Conservation (phyloP, 2,797 vertebrate species). For the Rhyacichthys aspro region DNA sequence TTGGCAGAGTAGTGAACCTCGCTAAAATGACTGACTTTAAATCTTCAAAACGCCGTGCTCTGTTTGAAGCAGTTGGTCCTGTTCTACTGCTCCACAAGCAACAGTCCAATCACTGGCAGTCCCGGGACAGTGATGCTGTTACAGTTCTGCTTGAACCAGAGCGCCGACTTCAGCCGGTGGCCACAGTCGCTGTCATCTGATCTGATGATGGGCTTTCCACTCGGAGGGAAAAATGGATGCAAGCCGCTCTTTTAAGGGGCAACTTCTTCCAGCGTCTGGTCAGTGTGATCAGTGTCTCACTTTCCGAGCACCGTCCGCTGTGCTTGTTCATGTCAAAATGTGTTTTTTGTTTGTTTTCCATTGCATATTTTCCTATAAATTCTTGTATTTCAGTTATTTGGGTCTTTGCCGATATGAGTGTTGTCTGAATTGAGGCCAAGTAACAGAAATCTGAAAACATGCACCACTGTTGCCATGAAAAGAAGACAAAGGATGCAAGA, state of each 20-base stretch:
- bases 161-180: no score
- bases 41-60: conserved; percentile 11
- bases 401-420: conserved; percentile 40
- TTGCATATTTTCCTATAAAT: conserved; percentile 49
- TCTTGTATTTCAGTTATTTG: conserved; percentile 23
- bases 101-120: neutral
- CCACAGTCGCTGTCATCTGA: conserved; percentile 33
- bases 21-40: conserved; percentile 13
- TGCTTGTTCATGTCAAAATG: conserved; percentile 42
- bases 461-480: conserved; percentile 29
- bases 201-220: conserved; percentile 19
- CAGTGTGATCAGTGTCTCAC: conserved; percentile 58
- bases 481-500: conserved; percentile 46
- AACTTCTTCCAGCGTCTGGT: conserved; percentile 58
- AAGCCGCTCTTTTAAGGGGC: conserved; percentile 32
- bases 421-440: conserved; percentile 29
- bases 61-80: conserved; percentile 42
- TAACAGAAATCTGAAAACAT: neutral
- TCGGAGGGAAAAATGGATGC: conserved; percentile 26
- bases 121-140: no score
- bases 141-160: no score
- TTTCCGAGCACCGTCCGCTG: conserved; percentile 42
- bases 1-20: conserved; percentile 40
- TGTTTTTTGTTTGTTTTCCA: conserved; percentile 2
- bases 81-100: conserved; percentile 5